Evolutionary conservation across 2,113 vertebrate genomes (phyloP).

Genomic region (Anseranas semipalmata): DNA sequence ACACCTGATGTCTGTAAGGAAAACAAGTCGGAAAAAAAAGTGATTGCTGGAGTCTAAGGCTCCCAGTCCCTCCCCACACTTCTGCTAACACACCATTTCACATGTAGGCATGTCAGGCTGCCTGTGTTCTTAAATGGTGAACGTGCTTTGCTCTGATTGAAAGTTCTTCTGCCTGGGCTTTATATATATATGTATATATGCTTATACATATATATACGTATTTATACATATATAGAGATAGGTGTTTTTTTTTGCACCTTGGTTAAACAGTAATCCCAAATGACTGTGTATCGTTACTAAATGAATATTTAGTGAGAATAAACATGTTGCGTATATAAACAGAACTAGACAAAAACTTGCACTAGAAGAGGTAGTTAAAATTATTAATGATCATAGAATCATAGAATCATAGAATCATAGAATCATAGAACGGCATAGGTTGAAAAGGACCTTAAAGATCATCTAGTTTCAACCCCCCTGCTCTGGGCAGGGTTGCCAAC

Average conservation of each 20-base stretch:
- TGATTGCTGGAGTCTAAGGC: not conserved
- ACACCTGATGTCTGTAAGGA: not conserved
- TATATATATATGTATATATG: not conserved
- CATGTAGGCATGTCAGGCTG: accelerated
- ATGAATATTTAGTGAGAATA: not conserved
- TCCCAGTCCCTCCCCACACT: not conserved
- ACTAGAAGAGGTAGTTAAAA: not conserved
- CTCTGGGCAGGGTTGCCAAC: no score
- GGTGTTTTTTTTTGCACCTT: not conserved
- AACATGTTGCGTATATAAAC: not conserved
- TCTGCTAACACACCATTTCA: not conserved
- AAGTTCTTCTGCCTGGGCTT: not conserved
- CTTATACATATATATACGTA: not conserved
- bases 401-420: no score
- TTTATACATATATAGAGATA: not conserved
- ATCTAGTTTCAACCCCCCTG: no score
- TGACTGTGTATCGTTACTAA: not conserved
- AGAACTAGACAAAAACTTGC: not conserved
- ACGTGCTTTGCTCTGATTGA: not conserved
- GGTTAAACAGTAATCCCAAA: not conserved
- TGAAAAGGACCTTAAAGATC: no score
- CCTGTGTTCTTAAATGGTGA: not conserved
- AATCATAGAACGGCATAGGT: no score
- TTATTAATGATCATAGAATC: not conserved
- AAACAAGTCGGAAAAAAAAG: not conserved